A percentile compares a stretch with the other conserved stretches of the same genome.
These are phyloP conservation scores for Picathartes gymnocephalus DNA, from an alignment of 2,113 vertebrate genomes.

Conservation along the genomic window DNA sequence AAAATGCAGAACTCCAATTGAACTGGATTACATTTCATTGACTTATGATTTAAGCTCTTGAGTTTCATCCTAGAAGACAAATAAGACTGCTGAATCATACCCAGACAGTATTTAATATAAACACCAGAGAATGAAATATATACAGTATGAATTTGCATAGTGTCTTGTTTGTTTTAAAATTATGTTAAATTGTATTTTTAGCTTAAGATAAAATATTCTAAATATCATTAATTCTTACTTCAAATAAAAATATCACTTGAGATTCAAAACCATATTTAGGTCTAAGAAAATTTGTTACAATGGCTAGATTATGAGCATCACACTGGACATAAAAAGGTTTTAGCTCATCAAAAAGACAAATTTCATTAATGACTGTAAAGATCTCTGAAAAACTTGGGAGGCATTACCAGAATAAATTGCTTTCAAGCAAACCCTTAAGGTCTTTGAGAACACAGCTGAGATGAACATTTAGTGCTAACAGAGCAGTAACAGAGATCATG, in stretches of 20 bases:
- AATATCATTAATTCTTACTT: background rate
- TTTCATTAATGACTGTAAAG: background rate
- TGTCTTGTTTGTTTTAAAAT: background rate
- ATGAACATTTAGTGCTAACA: background rate
- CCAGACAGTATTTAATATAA: background rate
- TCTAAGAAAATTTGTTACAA: background rate
- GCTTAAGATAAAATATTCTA: background rate
- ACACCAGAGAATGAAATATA: background rate
- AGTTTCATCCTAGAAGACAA: slow-evolving; percentile 5
- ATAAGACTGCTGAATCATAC: background rate
- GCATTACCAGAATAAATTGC: background rate
- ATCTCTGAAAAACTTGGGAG: background rate
- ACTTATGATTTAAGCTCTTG: background rate
- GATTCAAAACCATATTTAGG: background rate
- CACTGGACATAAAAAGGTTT: background rate
- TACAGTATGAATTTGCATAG: background rate
- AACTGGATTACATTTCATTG: slow-evolving; percentile 5
- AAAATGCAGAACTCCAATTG: background rate
- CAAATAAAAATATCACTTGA: background rate
- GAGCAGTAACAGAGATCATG: background rate
- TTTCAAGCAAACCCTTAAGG: background rate
- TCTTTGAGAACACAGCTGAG: background rate
- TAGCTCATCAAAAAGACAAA: background rate
- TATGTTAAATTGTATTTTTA: background rate
- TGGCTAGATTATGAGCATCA: background rate